A percentile compares a stretch with the other conserved stretches of the same genome.
phyloP scores from a whole-genome alignment of 1,140 invertebrate species.

The Gyrodactylus bullatarudis region DNA sequence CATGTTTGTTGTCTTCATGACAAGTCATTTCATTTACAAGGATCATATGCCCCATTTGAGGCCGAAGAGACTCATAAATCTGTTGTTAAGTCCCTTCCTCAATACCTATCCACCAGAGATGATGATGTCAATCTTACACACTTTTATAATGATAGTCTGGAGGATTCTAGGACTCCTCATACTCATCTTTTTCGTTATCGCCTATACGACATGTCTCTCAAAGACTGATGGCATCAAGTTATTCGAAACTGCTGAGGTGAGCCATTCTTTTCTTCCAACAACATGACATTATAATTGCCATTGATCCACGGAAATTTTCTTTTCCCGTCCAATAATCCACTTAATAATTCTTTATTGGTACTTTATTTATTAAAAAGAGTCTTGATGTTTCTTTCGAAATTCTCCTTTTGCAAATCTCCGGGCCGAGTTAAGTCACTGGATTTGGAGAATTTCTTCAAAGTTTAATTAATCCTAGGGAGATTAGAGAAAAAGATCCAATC shows the following conservation, averaged over 20 bases:
- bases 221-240: not conserved
- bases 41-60: not conserved
- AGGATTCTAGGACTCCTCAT: not conserved
- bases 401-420: no score
- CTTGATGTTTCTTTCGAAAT: no score
- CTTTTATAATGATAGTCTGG: not conserved
- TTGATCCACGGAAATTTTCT: no score
- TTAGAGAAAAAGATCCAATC: no score
- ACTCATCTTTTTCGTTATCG: not conserved
- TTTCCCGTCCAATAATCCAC: no score
- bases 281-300: not conserved
- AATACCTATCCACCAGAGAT: not conserved
- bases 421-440: no score
- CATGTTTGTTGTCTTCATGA: not conserved
- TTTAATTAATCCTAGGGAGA: no score
- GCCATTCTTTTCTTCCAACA: not conserved
- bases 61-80: not conserved
- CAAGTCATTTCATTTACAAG: not conserved
- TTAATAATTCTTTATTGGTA: no score
- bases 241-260: not conserved
- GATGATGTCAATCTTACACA: not conserved
- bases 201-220: not conserved
- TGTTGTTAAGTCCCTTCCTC: not conserved
- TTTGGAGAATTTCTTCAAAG: no score
- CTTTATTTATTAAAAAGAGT: no score